Conservation (phyloP, 2,113 vertebrate species). For the Indri indri region DNA sequence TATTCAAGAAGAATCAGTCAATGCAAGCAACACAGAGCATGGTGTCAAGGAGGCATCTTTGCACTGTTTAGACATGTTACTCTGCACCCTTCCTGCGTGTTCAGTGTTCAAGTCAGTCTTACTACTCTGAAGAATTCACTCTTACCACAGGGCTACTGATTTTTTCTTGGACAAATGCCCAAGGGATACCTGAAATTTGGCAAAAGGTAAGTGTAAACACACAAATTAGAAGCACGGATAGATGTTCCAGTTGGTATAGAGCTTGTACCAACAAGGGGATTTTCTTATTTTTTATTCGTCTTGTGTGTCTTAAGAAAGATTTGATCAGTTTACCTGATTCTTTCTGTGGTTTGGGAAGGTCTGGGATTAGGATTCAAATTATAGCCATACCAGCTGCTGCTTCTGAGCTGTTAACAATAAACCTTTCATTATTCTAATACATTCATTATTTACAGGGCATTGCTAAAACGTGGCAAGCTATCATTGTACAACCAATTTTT, state of each 20-base stretch:
- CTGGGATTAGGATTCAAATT: neutral
- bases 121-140: neutral
- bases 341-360: neutral
- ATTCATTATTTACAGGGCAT: neutral
- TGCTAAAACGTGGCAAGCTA: neutral
- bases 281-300: rapidly evolving
- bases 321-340: no score
- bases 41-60: rapidly evolving
- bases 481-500: neutral
- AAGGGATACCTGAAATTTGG: neutral
- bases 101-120: neutral
- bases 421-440: neutral
- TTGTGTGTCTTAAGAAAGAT: neutral
- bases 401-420: neutral
- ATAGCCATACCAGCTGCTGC: neutral
- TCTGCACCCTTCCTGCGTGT: neutral
- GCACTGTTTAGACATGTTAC: rapidly evolving
- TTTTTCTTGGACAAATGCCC: neutral
- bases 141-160: neutral
- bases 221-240: neutral
- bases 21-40: rapidly evolving
- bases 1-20: neutral
- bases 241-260: neutral
- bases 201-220: neutral
- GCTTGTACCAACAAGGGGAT: no score